Percentiles rank a stretch among this genome's conserved stretches.
phyloP scores from a whole-genome alignment of 30 jellyfish, hydroid and myxozoan species.

The Rhopilema esculentum region DNA sequence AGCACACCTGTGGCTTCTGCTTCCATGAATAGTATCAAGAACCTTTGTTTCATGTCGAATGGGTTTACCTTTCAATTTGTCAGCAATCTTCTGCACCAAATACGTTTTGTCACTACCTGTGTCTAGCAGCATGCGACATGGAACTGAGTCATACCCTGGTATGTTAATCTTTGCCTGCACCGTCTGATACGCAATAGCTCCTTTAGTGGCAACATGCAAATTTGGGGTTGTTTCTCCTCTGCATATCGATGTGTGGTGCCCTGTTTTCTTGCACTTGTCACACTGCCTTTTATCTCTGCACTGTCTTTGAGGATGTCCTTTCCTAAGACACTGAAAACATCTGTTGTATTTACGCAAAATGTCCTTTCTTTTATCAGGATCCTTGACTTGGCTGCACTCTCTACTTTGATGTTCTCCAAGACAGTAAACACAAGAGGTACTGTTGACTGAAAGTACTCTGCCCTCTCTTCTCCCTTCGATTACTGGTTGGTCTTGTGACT shows the following conservation, averaged over 20 bases:
- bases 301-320: too few species aligned
- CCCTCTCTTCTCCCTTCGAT: too few species aligned
- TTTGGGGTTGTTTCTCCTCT: conserved; percentile 13
- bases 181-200: conserved; percentile 62
- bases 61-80: conserved; percentile 35
- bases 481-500: too few species aligned
- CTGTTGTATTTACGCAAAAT: too few species aligned
- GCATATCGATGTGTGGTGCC: conserved; percentile 41
- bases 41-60: conserved; percentile 25
- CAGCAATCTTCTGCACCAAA: conserved; percentile 35
- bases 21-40: conserved; percentile 1
- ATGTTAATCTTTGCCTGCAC: conserved; percentile 42
- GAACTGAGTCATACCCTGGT: conserved; percentile 38
- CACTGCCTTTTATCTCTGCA: too few species aligned
- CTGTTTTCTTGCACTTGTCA: too few species aligned
- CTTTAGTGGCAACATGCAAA: conserved; percentile 25
- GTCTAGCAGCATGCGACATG: conserved; percentile 55
- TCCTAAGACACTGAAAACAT: too few species aligned
- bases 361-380: too few species aligned
- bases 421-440: too few species aligned
- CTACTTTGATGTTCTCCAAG: too few species aligned
- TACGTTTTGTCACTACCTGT: conserved; percentile 52
- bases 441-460: too few species aligned
- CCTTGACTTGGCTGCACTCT: too few species aligned
- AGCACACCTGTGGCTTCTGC: conserved; percentile 22